phyloP scores from a whole-genome alignment of 2,797 vertebrate species.

The Epinephelus coioides region DNA sequence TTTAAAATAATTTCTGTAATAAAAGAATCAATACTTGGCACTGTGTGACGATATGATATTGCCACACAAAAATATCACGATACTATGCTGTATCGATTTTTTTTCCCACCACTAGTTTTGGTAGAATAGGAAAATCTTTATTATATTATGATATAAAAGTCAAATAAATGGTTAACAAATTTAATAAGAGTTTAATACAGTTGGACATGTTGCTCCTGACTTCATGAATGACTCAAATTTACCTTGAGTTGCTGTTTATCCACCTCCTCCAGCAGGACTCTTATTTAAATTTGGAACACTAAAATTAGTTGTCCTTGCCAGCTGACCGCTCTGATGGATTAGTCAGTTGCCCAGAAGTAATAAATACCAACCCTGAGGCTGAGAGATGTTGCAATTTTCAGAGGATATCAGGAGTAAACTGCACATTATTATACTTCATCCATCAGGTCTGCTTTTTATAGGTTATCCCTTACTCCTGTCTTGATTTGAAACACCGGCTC shows the following conservation, averaged over 20 bases:
- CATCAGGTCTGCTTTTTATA: slow-evolving; percentile 18
- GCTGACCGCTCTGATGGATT: slow-evolving; percentile 17
- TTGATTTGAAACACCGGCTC: slow-evolving; percentile 45
- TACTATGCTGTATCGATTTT: too few relatives aligned
- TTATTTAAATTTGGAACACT: slow-evolving; percentile 18
- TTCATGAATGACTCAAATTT: slow-evolving; percentile 11
- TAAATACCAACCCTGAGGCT: slow-evolving; percentile 26
- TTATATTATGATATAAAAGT: not conserved
- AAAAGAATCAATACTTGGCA: too few relatives aligned
- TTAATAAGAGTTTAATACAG: not conserved
- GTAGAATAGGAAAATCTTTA: not conserved
- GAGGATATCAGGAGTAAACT: slow-evolving; percentile 18
- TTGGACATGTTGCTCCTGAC: slow-evolving; percentile 13
- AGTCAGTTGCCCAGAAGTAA: slow-evolving; percentile 24
- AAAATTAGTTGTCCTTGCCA: slow-evolving; percentile 1
- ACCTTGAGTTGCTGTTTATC: slow-evolving; percentile 9
- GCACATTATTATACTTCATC: slow-evolving; percentile 6
- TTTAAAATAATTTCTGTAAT: too few relatives aligned
- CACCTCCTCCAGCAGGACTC: not conserved
- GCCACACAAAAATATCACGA: too few relatives aligned
- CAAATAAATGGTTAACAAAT: not conserved
- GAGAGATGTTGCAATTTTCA: slow-evolving; percentile 27
- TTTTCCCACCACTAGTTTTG: too few relatives aligned
- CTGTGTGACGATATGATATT: too few relatives aligned
- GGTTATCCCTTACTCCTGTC: slow-evolving; percentile 35